Conservation (phyloP, 2,797 vertebrate genomes). For the Anguilla marmorata region DNA sequence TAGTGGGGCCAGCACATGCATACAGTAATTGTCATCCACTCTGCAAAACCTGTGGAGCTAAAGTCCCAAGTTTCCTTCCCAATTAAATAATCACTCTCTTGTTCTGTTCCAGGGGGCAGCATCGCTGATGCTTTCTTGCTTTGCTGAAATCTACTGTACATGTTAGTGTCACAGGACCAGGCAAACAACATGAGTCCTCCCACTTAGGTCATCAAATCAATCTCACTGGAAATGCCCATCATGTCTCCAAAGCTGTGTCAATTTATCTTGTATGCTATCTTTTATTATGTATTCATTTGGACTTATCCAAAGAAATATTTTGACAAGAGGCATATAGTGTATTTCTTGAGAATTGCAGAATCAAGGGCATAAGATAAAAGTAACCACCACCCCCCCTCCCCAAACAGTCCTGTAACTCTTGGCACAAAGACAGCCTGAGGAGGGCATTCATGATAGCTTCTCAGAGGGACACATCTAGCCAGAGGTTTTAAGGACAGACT, state of each 20-base stretch:
- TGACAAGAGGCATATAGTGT: neutral
- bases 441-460: neutral
- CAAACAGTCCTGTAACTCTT: neutral
- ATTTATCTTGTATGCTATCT: neutral
- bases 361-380: neutral
- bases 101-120: neutral
- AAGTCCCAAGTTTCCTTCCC: neutral
- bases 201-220: neutral
- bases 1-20: neutral
- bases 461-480: neutral
- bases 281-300: neutral
- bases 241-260: neutral
- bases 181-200: neutral
- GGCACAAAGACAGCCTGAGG: neutral
- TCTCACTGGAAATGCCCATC: neutral
- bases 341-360: neutral
- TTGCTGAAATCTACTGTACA: neutral
- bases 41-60: neutral
- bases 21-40: neutral
- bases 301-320: neutral
- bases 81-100: neutral
- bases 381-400: neutral
- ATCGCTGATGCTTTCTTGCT: neutral
- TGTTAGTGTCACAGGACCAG: neutral
- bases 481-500: slow-evolving; percentile 19